These are phyloP conservation scores for Drosophila pandora DNA, from an alignment of 1,140 invertebrate genomes.

Conservation along the genomic window DNA sequence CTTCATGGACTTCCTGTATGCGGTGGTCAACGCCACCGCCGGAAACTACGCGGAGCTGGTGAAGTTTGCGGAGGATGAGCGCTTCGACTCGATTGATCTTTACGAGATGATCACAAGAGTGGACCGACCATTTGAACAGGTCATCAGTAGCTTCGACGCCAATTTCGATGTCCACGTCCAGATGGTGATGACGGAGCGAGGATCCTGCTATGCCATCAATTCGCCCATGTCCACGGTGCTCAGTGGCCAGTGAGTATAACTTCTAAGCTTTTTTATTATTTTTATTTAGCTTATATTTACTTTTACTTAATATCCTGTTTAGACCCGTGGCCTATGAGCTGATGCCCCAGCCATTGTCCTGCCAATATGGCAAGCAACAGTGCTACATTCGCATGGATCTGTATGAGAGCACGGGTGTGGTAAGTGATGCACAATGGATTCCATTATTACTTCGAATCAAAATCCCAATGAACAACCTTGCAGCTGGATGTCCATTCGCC, in stretches of 20 bases:
- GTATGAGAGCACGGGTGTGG: constrained; percentile 73
- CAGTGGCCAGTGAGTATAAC: constrained; percentile 55
- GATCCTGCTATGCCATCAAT: constrained; percentile 87
- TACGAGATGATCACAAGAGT: constrained; percentile 74
- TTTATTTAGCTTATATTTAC: too few species aligned
- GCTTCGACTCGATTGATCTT: constrained; percentile 81
- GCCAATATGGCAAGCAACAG: constrained; percentile 78
- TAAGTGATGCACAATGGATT: constrained; percentile 21
- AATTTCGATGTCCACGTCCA: constrained; percentile 83
- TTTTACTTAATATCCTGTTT: not conserved
- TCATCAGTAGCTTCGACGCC: constrained; percentile 83
- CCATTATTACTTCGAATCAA: not conserved
- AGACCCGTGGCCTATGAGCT: constrained; percentile 56
- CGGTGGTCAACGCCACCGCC: constrained; percentile 83
- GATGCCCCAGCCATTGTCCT: constrained; percentile 62
- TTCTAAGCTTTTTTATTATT: not conserved
- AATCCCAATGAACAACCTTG: constrained; percentile 5
- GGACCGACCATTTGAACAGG: constrained; percentile 83
- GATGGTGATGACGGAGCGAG: constrained; percentile 86
- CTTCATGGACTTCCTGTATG: constrained; percentile 82
- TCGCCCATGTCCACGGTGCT: constrained; percentile 83
- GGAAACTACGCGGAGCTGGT: constrained; percentile 75
- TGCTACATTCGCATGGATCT: constrained; percentile 81
- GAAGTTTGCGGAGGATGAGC: constrained; percentile 83
- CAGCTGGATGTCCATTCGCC: constrained; percentile 80